Evolutionary conservation across 2,797 vertebrate genomes (phyloP).

Genomic region (Nannoperca australis): DNA sequence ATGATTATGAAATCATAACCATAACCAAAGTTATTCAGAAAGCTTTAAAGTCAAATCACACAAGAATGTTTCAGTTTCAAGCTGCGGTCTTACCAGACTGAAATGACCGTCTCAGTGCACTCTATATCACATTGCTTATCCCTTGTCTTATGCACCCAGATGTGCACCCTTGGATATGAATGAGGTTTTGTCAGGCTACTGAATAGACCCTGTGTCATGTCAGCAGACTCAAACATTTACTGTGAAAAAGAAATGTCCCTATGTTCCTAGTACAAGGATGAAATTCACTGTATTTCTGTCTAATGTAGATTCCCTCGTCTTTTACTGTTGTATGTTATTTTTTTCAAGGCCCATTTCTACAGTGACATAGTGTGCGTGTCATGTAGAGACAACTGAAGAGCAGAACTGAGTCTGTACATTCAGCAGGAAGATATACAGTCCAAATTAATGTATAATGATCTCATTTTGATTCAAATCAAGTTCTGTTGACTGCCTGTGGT

Average conservation of each 20-base stretch:
- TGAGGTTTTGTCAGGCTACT: constrained; percentile 76
- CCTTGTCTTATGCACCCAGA: constrained; percentile 61
- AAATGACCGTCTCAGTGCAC: constrained; percentile 18
- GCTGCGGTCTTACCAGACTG: constrained; percentile 26
- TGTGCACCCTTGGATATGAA: constrained; percentile 70
- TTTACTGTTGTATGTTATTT: neutral
- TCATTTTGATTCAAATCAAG: constrained; percentile 41
- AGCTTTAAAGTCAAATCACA: constrained; percentile 31
- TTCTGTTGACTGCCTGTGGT: constrained; percentile 27
- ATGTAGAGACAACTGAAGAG: neutral
- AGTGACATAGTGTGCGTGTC: neutral
- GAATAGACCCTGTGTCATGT: constrained; percentile 76
- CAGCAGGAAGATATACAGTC: constrained; percentile 4
- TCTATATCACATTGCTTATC: constrained; percentile 63
- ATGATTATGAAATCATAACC: neutral
- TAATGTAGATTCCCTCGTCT: constrained; percentile 15
- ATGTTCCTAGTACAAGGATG: constrained; percentile 22
- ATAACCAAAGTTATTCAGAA: constrained; percentile 1
- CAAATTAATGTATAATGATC: constrained; percentile 25
- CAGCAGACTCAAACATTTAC: constrained; percentile 55
- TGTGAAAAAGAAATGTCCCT: constrained; percentile 3
- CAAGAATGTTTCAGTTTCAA: constrained; percentile 35
- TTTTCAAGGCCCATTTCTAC: constrained; percentile 14
- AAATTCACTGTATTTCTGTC: constrained; percentile 16
- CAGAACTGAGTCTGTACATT: neutral